Evolutionary conservation across 2,888 invertebrate genomes (phyloP).

Genomic region (Ormia ochracea): DNA sequence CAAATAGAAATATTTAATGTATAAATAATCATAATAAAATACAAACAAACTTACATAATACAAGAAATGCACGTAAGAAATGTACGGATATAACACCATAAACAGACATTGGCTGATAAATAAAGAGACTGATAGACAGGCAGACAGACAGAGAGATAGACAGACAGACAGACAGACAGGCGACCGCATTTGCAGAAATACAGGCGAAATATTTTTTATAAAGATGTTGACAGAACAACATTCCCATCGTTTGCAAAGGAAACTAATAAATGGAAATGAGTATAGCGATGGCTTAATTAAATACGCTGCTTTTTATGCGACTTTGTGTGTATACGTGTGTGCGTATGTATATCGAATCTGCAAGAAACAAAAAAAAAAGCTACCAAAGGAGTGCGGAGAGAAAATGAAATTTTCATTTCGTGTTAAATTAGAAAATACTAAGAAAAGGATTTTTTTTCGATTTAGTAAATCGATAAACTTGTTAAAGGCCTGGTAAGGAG

Average conservation of each 20-base stretch:
- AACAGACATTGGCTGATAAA: not conserved
- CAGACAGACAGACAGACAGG: not conserved
- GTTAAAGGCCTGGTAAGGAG: too few species aligned
- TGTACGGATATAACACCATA: conserved; percentile 54
- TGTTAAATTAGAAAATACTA: too few species aligned
- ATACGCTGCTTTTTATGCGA: not conserved
- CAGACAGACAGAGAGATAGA: not conserved
- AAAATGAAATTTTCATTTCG: too few species aligned
- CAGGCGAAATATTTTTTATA: not conserved
- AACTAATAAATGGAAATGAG: not conserved
- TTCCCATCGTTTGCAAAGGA: conserved; percentile 3
- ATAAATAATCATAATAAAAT: conserved; percentile 13
- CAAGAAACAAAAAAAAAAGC: too few species aligned
- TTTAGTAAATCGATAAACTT: too few species aligned
- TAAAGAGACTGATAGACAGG: not conserved
- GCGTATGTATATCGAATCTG: not conserved
- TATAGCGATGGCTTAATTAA: not conserved
- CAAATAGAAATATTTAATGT: conserved; percentile 37
- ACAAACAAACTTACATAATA: not conserved
- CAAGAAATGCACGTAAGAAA: conserved; percentile 24
- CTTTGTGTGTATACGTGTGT: not conserved
- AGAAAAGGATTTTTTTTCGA: too few species aligned
- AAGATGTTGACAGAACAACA: conserved; percentile 6
- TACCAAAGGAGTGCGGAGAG: too few species aligned
- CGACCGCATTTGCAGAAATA: not conserved